phyloP scores from a whole-genome alignment of 64 coral and sea anemone species.

The Stichodactyla helianthus region DNA sequence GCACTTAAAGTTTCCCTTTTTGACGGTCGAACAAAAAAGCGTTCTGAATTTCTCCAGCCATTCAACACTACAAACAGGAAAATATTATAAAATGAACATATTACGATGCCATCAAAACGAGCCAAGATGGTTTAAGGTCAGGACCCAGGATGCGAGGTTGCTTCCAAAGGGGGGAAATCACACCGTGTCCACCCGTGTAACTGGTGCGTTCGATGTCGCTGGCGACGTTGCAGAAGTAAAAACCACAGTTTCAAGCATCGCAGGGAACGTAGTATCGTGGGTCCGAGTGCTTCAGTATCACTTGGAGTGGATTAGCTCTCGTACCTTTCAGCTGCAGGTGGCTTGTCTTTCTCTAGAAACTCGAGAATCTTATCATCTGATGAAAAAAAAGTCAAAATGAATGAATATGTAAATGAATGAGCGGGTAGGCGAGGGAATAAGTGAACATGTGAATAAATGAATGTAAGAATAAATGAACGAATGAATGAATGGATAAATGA shows the following conservation, averaged over 20 bases:
- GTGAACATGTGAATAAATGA: background rate
- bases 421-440: background rate
- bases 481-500: background rate
- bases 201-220: no score
- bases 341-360: conserved; percentile 61
- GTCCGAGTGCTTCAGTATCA: background rate
- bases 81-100: background rate
- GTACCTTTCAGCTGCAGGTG: conserved; percentile 61
- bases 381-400: background rate
- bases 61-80: conserved; percentile 17
- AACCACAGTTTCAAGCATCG: no score
- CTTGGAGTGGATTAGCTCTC: background rate
- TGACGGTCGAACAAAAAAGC: conserved; percentile 52
- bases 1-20: conserved; percentile 22
- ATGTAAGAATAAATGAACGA: background rate
- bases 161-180: no score
- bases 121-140: no score
- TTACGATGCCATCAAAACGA: no score
- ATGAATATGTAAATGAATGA: background rate
- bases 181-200: no score
- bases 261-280: no score
- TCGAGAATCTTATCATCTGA: conserved; percentile 25
- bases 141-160: no score
- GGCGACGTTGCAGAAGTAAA: no score
- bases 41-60: conserved; percentile 79